phyloP scores from a whole-genome alignment of 2,888 invertebrate species.

The Heteromurus nitidus region DNA sequence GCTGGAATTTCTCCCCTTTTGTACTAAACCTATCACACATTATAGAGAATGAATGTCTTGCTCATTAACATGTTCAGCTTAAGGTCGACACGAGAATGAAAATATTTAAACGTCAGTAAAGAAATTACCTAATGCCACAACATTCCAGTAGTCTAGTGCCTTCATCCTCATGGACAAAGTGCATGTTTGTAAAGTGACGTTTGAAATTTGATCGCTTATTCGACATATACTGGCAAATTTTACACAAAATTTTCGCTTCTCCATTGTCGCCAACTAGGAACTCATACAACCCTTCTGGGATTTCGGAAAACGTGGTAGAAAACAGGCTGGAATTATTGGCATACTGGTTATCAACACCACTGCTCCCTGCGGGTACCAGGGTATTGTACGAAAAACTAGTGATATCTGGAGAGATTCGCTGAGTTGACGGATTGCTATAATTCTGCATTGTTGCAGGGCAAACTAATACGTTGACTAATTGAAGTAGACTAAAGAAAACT shows the following conservation, averaged over 20 bases:
- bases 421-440: not conserved
- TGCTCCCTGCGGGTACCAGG: too few relatives aligned
- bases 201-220: conserved; percentile 75
- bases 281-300: conserved; percentile 33
- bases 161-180: conserved; percentile 65
- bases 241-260: conserved; percentile 51
- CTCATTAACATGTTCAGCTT: not conserved
- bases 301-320: conserved; percentile 25
- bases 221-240: conserved; percentile 74
- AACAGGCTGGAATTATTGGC: not conserved
- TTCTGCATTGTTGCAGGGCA: conserved; percentile 27
- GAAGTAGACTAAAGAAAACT: not conserved
- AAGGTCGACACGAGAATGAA: not conserved
- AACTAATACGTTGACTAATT: too few relatives aligned
- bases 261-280: conserved; percentile 41
- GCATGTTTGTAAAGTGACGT: conserved; percentile 76
- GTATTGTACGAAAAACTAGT: too few relatives aligned
- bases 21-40: conserved; percentile 73
- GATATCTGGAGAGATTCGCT: conserved; percentile 42
- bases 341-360: too few relatives aligned
- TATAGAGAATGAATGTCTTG: not conserved
- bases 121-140: conserved; percentile 39
- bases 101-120: not conserved
- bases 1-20: conserved; percentile 76
- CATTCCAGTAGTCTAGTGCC: conserved; percentile 38